These are phyloP conservation scores for Patella depressa DNA, from an alignment of 2,888 invertebrate species.

Conservation along the genomic window DNA sequence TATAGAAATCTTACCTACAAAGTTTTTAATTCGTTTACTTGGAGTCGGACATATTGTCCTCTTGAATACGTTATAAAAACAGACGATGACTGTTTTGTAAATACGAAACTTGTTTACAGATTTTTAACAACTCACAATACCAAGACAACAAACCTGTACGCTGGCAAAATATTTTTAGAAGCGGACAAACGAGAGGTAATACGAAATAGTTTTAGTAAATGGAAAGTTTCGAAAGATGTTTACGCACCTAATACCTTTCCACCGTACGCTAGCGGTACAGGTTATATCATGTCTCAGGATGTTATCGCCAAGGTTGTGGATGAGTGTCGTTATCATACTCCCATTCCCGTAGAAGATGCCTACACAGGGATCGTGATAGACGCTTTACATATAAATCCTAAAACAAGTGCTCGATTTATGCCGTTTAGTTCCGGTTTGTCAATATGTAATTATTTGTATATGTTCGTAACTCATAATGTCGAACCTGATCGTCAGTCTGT, in stretches of 20 bases:
- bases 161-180: constrained; percentile 58
- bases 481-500: constrained; percentile 48
- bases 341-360: constrained; percentile 69
- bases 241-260: constrained; percentile 59
- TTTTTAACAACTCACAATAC: constrained; percentile 47
- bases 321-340: constrained; percentile 46
- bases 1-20: constrained; percentile 66
- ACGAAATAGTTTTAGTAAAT: constrained; percentile 57
- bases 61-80: constrained; percentile 62
- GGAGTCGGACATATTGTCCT: constrained; percentile 52
- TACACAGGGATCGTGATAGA: constrained; percentile 65
- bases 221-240: constrained; percentile 60
- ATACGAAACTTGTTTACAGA: constrained; percentile 48
- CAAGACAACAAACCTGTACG: constrained; percentile 53
- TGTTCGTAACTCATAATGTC: constrained; percentile 66
- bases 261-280: constrained; percentile 67
- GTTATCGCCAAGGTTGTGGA: constrained; percentile 52
- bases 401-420: constrained; percentile 62
- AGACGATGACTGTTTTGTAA: constrained; percentile 69
- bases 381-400: constrained; percentile 52
- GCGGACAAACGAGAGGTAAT: constrained; percentile 53
- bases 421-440: constrained; percentile 57
- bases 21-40: constrained; percentile 63
- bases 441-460: constrained; percentile 65
- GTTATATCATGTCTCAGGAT: constrained; percentile 65